These are phyloP conservation scores for Palythoa grandiflora DNA, from an alignment of 92 coral and sea anemone species.

Conservation along the genomic window DNA sequence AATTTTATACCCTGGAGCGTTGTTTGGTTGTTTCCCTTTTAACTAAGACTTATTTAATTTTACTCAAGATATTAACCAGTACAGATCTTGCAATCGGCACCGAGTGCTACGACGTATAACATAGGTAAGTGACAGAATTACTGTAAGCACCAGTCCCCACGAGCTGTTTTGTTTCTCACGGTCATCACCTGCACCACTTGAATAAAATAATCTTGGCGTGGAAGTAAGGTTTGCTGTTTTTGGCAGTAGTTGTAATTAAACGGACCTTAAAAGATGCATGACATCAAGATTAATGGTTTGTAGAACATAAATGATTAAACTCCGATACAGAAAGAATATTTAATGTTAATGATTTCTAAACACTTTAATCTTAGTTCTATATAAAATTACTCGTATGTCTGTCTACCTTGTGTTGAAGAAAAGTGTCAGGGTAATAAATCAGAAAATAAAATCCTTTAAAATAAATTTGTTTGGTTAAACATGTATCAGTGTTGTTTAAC, in stretches of 20 bases:
- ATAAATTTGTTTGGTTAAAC: not conserved
- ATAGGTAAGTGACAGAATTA: conserved; percentile 52
- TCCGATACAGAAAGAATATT: not conserved
- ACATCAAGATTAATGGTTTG: not conserved
- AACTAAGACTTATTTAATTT: conserved; percentile 86
- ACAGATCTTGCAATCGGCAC: conserved; percentile 96
- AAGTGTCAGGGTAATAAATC: too few relatives aligned
- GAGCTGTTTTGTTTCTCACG: conserved; percentile 8
- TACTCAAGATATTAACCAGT: conserved; percentile 93
- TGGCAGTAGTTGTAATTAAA: not conserved
- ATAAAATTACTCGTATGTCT: not conserved
- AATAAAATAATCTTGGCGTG: not conserved
- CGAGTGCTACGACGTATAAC: conserved; percentile 96
- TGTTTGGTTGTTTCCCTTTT: conserved; percentile 43
- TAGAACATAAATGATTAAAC: not conserved
- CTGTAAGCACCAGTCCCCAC: not conserved
- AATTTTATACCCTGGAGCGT: not conserved
- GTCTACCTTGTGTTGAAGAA: not conserved
- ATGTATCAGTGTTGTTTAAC: not conserved
- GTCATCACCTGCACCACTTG: conserved; percentile 1
- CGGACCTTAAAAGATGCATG: not conserved
- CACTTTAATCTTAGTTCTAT: not conserved
- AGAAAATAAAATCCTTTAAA: not conserved
- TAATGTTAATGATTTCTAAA: not conserved
- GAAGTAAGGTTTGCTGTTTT: not conserved